These are phyloP conservation scores for Aphelenchoides fujianensis DNA, from an alignment of 1,140 invertebrate species.

Conservation along the genomic window DNA sequence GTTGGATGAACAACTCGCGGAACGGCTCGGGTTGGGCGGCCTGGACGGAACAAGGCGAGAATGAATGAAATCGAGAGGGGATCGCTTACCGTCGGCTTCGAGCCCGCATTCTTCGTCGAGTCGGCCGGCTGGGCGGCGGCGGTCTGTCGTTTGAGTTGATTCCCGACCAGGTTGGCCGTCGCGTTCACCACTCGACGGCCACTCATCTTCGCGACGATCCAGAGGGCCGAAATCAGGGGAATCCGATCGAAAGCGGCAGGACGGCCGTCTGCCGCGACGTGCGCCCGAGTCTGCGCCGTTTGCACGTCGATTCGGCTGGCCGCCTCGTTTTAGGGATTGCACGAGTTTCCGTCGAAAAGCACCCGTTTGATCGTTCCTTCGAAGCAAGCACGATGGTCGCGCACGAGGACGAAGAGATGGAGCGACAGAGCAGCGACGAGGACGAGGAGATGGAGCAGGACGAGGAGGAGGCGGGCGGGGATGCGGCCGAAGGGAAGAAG, in stretches of 20 bases:
- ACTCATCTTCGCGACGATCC: background rate
- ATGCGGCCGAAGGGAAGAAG: background rate
- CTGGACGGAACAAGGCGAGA: background rate
- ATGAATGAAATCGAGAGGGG: background rate
- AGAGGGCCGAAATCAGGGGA: too few species aligned
- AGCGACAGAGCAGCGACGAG: background rate
- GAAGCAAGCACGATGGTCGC: background rate
- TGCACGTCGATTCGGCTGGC: background rate
- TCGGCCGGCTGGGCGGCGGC: background rate
- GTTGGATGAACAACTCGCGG: conserved; percentile 48
- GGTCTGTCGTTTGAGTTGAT: background rate
- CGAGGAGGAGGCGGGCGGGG: conserved; percentile 12
- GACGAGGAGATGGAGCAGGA: conserved; percentile 28
- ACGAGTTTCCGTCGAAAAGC: background rate
- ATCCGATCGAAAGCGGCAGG: background rate
- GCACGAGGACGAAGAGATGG: conserved; percentile 11
- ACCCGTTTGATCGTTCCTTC: background rate
- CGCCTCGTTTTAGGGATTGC: too few species aligned
- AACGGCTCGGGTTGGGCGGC: conserved; percentile 28
- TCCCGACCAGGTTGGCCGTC: background rate
- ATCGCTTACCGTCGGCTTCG: background rate
- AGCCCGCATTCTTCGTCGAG: background rate
- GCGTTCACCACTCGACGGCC: background rate
- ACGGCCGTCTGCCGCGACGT: background rate
- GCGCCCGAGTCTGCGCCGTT: background rate